Evolutionary conservation across 2,888 invertebrate genomes (phyloP), one percentile per base, ranked within the genome.

Genomic region (Synergus gifuensis): DNA sequence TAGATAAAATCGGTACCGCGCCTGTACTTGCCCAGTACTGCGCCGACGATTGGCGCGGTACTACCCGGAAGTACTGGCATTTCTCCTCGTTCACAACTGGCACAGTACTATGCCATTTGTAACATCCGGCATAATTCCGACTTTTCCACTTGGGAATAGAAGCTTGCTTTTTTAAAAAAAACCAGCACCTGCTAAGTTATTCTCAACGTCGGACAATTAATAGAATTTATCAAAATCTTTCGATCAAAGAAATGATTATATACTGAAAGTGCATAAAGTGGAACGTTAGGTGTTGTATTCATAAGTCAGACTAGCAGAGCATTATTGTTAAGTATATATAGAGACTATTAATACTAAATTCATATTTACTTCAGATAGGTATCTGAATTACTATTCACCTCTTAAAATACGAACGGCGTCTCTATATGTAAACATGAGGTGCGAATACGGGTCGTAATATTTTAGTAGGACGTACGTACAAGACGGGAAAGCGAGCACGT

Each of bases 341-440:
- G 73, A 58, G 36, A 16, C 54, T 73, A 73, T 40, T 73, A 73
- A 54, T 73, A 73, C 36, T 36, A 73, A 58, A 73, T 73, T 73
- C 73, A 58, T 73, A 73, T 73, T 73, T 49, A 73, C 73, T 73
- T 58, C 36, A 46, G 46, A 73, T 58, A 73, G 5, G 40, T 40
- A 49, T 73, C 49, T 49, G 28, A 58, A 73, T 28, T 73, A 73
- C 73, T 36, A 36, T 73, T 73, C 54, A 54, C 18, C 73, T 73
- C 54, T 73, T n/a, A 73, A 73, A 73, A 73, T 73, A 73, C 54
- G 54, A 73, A 73, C 49, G 40, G 73, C 40, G 18, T 54, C 73
- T 73, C n/a, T 73, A 58, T 58, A 73, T 40, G 73, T 73, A 73
- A 73, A 40, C 54, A 58, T 28, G 73, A 73, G 73, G 73, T 73